These are phyloP conservation scores for Pogonognathellus flavescens DNA, from an alignment of 1,140 invertebrate species.

Conservation along the genomic window DNA sequence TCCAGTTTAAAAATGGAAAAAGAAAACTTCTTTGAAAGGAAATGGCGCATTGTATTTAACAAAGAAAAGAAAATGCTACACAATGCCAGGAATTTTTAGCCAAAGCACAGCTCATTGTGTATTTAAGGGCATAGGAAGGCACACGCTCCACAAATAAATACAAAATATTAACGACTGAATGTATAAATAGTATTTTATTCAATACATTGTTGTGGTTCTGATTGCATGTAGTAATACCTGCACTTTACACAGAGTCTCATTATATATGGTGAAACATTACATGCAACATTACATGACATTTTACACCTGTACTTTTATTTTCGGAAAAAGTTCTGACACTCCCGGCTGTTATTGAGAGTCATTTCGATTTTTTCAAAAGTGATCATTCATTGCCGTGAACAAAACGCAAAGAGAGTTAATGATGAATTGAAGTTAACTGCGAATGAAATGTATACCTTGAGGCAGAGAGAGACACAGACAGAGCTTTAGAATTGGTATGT, in stretches of 20 bases:
- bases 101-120: constrained; percentile 3
- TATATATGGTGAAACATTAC: background rate
- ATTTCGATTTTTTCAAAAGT: constrained; percentile 41
- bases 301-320: background rate
- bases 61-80: background rate
- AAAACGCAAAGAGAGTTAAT: constrained; percentile 1
- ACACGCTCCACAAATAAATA: background rate
- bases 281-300: background rate
- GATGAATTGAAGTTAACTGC: background rate
- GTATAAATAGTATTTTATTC: background rate
- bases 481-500: too few relatives aligned
- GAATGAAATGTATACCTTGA: constrained; percentile 37
- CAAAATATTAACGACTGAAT: background rate
- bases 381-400: constrained; percentile 2
- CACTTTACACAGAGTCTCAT: background rate
- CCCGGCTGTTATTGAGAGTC: constrained; percentile 31
- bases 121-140: constrained; percentile 19
- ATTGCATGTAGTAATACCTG: background rate
- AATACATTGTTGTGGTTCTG: background rate
- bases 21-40: constrained; percentile 19
- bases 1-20: constrained; percentile 30
- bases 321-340: constrained; percentile 29
- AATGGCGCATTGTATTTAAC: background rate
- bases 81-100: background rate
- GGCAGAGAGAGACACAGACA: background rate